Evolutionary conservation across 1,140 invertebrate species (phyloP).

Genomic region (Drosophila sechellia): DNA sequence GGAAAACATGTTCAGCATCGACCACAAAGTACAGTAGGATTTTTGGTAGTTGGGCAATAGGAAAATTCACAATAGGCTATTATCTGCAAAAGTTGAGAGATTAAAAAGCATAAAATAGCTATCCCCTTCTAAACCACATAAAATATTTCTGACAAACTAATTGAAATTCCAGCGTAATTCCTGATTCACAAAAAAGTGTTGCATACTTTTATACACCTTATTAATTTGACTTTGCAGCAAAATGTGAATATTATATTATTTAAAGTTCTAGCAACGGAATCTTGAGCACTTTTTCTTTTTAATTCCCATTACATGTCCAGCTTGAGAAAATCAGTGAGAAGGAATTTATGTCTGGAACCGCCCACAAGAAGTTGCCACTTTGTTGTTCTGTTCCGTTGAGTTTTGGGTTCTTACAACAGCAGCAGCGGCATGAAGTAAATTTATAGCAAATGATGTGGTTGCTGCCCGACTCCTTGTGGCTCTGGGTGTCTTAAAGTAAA

Average conservation of each 20-base stretch:
- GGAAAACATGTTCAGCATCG: conserved; percentile 30
- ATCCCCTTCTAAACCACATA: neutral
- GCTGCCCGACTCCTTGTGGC: conserved; percentile 26
- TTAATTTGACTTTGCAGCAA: neutral
- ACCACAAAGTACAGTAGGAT: conserved; percentile 1
- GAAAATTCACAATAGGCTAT: neutral
- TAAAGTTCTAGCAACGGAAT: neutral
- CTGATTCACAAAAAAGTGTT: too few relatives aligned
- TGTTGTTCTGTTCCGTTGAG: conserved; percentile 40
- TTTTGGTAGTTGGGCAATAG: neutral
- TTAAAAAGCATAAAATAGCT: neutral
- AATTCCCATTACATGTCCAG: neutral
- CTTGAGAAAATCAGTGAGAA: conserved; percentile 12
- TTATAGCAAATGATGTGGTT: conserved; percentile 77
- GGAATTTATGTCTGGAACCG: conserved; percentile 37
- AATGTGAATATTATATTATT: neutral
- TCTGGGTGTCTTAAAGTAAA: conserved; percentile 71
- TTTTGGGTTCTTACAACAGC: conserved; percentile 47
- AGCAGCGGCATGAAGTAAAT: conserved; percentile 58
- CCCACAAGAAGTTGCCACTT: conserved; percentile 28
- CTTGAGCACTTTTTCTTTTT: neutral
- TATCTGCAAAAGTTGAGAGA: neutral
- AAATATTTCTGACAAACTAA: neutral
- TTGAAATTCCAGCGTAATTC: too few relatives aligned
- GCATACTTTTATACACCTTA: too few relatives aligned